A percentile compares a stretch with the other conserved stretches of the same genome.
Conservation (phyloP, 2,113 vertebrate species). For the Accipiter virgatus region DNA sequence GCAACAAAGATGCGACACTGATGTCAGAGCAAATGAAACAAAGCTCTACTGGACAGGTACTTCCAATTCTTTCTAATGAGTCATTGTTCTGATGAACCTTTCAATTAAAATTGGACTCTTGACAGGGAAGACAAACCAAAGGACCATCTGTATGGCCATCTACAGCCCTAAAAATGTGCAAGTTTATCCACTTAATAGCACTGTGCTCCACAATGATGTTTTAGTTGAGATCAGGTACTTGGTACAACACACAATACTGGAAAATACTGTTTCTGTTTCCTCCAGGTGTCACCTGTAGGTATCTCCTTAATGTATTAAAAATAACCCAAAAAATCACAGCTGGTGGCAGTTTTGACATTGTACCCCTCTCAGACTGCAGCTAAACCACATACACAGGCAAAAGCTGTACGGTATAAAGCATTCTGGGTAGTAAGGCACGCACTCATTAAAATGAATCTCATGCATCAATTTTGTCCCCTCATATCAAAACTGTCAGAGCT, state of each 20-base stretch:
- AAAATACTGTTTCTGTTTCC: neutral
- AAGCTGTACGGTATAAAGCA: neutral
- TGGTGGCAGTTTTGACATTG: neutral
- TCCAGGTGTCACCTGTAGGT: neutral
- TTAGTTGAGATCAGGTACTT: neutral
- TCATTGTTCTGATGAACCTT: neutral
- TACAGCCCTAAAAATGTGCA: neutral
- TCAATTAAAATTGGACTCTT: neutral
- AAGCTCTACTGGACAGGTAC: neutral
- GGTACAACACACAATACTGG: neutral
- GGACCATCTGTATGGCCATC: neutral
- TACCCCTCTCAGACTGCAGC: neutral
- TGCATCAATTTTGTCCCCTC: neutral
- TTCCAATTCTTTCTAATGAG: neutral
- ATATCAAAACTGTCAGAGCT: constrained; percentile 42
- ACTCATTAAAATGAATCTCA: constrained; percentile 22
- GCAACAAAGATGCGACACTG: neutral
- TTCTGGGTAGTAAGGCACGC: neutral
- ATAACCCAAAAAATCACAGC: neutral
- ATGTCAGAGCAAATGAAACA: neutral
- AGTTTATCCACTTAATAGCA: neutral
- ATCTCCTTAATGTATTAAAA: neutral
- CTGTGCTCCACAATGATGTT: neutral
- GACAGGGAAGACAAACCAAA: neutral
- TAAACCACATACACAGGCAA: neutral